Percentiles rank a stretch among this genome's conserved stretches.
These are phyloP conservation scores for Penelope pileata DNA, from an alignment of 2,113 vertebrate species.

Conservation along the genomic window DNA sequence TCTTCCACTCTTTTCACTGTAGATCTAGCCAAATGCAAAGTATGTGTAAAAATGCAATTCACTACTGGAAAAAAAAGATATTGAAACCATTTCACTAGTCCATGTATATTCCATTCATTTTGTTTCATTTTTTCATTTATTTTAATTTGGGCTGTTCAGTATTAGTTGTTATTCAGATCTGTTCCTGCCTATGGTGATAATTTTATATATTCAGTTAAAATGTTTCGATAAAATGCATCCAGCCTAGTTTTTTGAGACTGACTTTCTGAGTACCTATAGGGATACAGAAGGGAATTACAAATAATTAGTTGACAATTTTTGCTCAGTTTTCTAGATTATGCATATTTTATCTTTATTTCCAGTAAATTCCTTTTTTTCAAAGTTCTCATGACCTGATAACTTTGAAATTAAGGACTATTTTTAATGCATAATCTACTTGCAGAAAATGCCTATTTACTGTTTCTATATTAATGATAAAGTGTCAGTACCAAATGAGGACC, in stretches of 20 bases:
- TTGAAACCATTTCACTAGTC: neutral
- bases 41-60: neutral
- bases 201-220: neutral
- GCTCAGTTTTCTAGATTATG: constrained; percentile 40
- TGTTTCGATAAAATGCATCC: neutral
- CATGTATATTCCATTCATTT: neutral
- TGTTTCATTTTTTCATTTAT: too few relatives aligned
- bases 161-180: neutral
- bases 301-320: constrained; percentile 31
- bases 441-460: neutral
- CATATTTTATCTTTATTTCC: constrained; percentile 3
- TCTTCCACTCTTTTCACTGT: neutral
- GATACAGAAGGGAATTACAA: constrained; percentile 17
- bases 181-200: neutral
- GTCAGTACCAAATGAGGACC: neutral
- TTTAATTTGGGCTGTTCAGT: neutral
- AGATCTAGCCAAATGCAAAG: neutral
- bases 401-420: constrained; percentile 37
- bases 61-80: neutral
- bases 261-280: constrained; percentile 7
- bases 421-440: constrained; percentile 2
- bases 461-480: neutral
- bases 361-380: constrained; percentile 35
- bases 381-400: neutral
- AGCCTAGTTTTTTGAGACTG: neutral